Evolutionary conservation across 2,888 invertebrate species (phyloP).

Genomic region (Pheosia tremula): DNA sequence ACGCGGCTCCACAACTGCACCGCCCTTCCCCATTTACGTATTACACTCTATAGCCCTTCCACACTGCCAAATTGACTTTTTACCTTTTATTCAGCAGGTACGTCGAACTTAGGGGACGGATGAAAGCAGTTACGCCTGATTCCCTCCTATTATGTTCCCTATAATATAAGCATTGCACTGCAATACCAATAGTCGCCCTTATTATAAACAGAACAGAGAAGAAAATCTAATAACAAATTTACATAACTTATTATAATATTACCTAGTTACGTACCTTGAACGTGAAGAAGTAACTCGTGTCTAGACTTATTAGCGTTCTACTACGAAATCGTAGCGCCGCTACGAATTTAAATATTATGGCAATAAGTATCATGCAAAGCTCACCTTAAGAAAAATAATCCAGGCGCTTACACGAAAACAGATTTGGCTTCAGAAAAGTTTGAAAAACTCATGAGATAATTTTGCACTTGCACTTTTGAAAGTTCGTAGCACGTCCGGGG

Average conservation of each 20-base stretch:
- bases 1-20: constrained; percentile 69
- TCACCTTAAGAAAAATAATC: constrained; percentile 49
- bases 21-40: constrained; percentile 81
- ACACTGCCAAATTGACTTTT: constrained; percentile 82
- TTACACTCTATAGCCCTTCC: constrained; percentile 76
- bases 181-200: constrained; percentile 45
- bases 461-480: constrained; percentile 72
- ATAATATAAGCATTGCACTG: constrained; percentile 40
- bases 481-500: constrained; percentile 70
- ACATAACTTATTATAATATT: constrained; percentile 24
- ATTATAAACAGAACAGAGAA: constrained; percentile 32
- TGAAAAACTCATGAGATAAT: constrained; percentile 50
- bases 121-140: constrained; percentile 66
- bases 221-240: constrained; percentile 22
- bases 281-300: constrained; percentile 13
- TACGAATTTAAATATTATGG: constrained; percentile 36
- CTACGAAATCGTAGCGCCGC: constrained; percentile 56
- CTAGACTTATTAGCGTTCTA: constrained; percentile 22
- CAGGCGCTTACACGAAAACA: constrained; percentile 46
- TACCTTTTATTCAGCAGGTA: constrained; percentile 83
- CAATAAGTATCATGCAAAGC: constrained; percentile 28
- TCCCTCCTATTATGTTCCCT: constrained; percentile 55
- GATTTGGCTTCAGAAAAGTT: constrained; percentile 35
- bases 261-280: constrained; percentile 25
- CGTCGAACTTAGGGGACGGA: constrained; percentile 76